Evolutionary conservation across 2,113 vertebrate genomes (phyloP).

Genomic region (Heterocephalus glaber): DNA sequence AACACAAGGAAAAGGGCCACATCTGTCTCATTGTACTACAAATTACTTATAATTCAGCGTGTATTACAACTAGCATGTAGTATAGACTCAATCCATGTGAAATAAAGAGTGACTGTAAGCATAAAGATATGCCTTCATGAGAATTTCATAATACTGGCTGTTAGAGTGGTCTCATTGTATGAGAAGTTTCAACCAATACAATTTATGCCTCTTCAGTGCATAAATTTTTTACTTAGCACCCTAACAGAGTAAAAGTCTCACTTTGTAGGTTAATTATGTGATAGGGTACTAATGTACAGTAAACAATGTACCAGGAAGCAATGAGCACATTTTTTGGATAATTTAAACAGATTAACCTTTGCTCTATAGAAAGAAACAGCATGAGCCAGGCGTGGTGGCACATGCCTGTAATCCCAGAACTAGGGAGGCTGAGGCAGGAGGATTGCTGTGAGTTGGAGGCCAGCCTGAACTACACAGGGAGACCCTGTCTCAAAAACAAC

Average conservation of each 20-base stretch:
- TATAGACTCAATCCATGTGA: background rate
- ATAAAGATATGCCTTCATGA: background rate
- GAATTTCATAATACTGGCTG: background rate
- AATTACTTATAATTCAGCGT: background rate
- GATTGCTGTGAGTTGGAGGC: too few species aligned
- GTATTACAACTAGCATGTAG: background rate
- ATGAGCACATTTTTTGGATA: background rate
- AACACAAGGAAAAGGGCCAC: background rate
- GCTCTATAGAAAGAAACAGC: background rate
- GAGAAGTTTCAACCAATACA: background rate
- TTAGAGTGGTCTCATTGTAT: background rate
- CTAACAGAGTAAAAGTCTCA: background rate
- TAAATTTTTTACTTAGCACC: background rate
- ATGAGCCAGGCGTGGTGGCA: too few species aligned
- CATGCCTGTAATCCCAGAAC: too few species aligned
- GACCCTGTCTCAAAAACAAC: too few species aligned
- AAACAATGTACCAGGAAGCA: background rate
- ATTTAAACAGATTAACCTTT: slow-evolving; percentile 28
- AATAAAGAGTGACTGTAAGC: background rate
- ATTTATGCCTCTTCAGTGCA: background rate
- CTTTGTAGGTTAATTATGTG: background rate
- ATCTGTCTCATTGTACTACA: background rate
- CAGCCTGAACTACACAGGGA: too few species aligned
- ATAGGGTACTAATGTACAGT: background rate
- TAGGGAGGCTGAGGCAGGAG: too few species aligned